phyloP scores from a whole-genome alignment of 2,113 vertebrate genomes.

The Furnarius figulus region DNA sequence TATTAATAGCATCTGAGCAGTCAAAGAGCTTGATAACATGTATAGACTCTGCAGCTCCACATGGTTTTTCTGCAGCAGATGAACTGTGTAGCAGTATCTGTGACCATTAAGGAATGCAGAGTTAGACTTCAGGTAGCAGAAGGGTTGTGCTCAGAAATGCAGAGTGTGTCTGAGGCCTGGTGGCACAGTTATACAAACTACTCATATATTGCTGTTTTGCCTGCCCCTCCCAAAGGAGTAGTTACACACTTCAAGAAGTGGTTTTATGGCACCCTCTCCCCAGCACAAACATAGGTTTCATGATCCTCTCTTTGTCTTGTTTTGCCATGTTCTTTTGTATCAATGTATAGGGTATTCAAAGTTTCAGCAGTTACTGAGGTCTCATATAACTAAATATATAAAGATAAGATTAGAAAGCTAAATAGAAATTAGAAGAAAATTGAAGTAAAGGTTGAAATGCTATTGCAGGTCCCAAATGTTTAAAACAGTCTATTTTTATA shows the following conservation, averaged over 20 bases:
- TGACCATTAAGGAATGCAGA: not conserved
- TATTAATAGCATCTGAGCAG: constrained; percentile 28
- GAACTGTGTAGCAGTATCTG: not conserved
- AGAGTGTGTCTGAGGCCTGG: not conserved
- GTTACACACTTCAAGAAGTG: not conserved
- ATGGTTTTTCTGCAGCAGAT: not conserved
- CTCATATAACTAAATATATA: not conserved
- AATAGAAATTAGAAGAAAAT: not conserved
- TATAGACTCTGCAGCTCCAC: not conserved
- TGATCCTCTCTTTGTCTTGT: not conserved
- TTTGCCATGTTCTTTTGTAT: not conserved
- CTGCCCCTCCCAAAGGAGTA: fast-evolving
- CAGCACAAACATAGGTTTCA: not conserved
- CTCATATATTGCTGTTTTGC: not conserved
- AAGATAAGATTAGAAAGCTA: not conserved
- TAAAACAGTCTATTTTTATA: not conserved
- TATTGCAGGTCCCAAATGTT: not conserved
- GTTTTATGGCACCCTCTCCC: not conserved
- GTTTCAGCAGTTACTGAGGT: not conserved
- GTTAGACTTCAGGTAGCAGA: not conserved
- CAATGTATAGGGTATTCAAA: not conserved
- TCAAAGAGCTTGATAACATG: not conserved
- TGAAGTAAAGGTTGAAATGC: not conserved
- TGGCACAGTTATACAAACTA: not conserved
- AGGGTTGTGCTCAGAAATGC: not conserved